Evolutionary conservation across 2,888 invertebrate genomes (phyloP).

Genomic region (Malacosoma neustria): DNA sequence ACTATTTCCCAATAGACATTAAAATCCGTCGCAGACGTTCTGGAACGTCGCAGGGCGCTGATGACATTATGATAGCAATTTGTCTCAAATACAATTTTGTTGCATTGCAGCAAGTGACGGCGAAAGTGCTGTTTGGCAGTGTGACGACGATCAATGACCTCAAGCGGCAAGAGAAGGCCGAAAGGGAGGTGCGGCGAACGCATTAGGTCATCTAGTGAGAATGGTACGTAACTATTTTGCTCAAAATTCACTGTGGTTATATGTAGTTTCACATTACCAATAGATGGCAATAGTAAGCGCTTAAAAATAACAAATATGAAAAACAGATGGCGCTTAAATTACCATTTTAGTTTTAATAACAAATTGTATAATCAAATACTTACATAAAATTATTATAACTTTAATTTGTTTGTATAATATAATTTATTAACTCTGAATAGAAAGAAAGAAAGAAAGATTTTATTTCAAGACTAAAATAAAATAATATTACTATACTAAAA

Average conservation of each 20-base stretch:
- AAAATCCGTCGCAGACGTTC: not conserved
- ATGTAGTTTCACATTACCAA: conserved; percentile 2
- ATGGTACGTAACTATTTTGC: conserved; percentile 15
- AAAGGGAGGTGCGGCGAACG: conserved; percentile 76
- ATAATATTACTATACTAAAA: too few relatives aligned
- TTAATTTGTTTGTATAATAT: too few relatives aligned
- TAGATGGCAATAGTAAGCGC: conserved; percentile 26
- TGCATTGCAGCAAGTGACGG: conserved; percentile 76
- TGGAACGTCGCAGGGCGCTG: not conserved
- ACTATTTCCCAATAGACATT: too few relatives aligned
- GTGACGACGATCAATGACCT: conserved; percentile 83
- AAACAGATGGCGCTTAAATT: too few relatives aligned
- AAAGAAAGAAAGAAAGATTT: too few relatives aligned
- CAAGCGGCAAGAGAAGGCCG: conserved; percentile 81
- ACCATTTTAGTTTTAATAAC: too few relatives aligned
- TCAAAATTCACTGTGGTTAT: not conserved
- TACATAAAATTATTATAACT: too few relatives aligned
- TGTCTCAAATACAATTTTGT: conserved; percentile 2
- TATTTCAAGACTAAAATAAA: too few relatives aligned
- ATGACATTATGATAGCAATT: not conserved
- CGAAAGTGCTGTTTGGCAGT: conserved; percentile 83
- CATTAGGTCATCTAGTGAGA: conserved; percentile 55
- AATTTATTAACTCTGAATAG: too few relatives aligned
- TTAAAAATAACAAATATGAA: too few relatives aligned
- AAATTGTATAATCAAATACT: too few relatives aligned